These are phyloP conservation scores for Dallia pectoralis DNA, from an alignment of 2,797 vertebrate genomes.

Conservation along the genomic window DNA sequence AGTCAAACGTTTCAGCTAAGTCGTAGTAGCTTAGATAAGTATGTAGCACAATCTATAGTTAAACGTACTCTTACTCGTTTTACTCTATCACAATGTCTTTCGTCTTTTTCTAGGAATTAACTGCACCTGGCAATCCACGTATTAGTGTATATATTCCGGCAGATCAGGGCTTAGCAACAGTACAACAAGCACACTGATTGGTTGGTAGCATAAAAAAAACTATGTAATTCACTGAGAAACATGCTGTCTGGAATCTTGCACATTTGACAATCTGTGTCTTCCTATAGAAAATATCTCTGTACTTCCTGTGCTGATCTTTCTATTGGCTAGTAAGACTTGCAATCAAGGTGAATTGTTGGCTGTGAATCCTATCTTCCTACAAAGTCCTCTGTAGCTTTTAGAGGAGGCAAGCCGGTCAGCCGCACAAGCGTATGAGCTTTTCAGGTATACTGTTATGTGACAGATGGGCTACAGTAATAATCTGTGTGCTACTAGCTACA, in stretches of 20 bases:
- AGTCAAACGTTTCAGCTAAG: conserved; percentile 23
- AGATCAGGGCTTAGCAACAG: conserved; percentile 5
- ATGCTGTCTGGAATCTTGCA: conserved; percentile 51
- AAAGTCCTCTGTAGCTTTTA: conserved; percentile 27
- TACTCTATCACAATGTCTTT: conserved; percentile 10
- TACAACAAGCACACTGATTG: conserved; percentile 8
- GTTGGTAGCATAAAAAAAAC: conserved; percentile 7
- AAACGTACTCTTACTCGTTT: conserved; percentile 21
- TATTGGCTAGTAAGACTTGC: conserved; percentile 18
- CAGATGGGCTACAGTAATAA: conserved; percentile 46
- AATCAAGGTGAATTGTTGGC: background rate
- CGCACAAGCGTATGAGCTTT: conserved; percentile 61
- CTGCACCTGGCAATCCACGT: background rate
- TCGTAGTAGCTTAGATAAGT: conserved; percentile 16
- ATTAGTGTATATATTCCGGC: conserved; percentile 41
- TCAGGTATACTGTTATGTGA: conserved; percentile 55
- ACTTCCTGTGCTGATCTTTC: conserved; percentile 40
- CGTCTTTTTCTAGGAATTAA: background rate
- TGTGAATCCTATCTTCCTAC: background rate
- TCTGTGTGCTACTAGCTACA: conserved; percentile 16
- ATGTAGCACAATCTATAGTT: conserved; percentile 28
- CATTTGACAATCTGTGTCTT: conserved; percentile 70
- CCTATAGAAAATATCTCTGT: conserved; percentile 38
- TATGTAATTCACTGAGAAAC: conserved; percentile 20
- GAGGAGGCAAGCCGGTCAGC: conserved; percentile 53